These are phyloP conservation scores for Hypercompe scribonia DNA, from an alignment of 2,888 invertebrate species.

Conservation along the genomic window DNA sequence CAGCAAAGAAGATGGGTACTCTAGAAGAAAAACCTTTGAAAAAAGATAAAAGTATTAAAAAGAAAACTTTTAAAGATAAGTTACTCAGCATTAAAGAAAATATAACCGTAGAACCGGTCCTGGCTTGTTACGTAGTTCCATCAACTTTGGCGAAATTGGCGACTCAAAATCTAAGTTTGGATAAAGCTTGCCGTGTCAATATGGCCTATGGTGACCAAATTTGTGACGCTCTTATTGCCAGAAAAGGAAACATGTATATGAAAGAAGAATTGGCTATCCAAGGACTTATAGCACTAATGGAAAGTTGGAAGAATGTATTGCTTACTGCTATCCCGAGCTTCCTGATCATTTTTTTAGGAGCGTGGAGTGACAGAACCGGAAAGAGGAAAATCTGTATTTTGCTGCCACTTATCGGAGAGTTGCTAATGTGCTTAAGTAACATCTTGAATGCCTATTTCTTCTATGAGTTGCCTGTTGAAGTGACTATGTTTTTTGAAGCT, in stretches of 20 bases:
- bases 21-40: conserved; percentile 72
- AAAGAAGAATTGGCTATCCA: conserved; percentile 88
- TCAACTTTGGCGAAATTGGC: conserved; percentile 89
- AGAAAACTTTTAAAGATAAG: conserved; percentile 77
- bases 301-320: conserved; percentile 85
- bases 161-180: conserved; percentile 93
- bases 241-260: conserved; percentile 89
- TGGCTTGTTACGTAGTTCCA: conserved; percentile 88
- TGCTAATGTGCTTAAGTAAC: conserved; percentile 80
- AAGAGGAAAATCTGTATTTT: conserved; percentile 86
- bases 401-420: conserved; percentile 84
- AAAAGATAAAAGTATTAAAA: conserved; percentile 52
- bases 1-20: conserved; percentile 59
- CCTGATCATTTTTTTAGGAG: conserved; percentile 86
- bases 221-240: conserved; percentile 90
- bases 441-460: conserved; percentile 85
- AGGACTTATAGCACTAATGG: conserved; percentile 83
- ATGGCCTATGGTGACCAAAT: conserved; percentile 89
- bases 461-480: conserved; percentile 83
- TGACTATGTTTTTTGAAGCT: conserved; percentile 82
- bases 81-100: conserved; percentile 81
- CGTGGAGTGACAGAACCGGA: conserved; percentile 87
- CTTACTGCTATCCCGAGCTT: conserved; percentile 85
- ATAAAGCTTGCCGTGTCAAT: conserved; percentile 94
- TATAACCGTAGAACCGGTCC: conserved; percentile 89